Evolutionary conservation across 2,888 invertebrate species (phyloP).

Genomic region (Dynastes grantii): DNA sequence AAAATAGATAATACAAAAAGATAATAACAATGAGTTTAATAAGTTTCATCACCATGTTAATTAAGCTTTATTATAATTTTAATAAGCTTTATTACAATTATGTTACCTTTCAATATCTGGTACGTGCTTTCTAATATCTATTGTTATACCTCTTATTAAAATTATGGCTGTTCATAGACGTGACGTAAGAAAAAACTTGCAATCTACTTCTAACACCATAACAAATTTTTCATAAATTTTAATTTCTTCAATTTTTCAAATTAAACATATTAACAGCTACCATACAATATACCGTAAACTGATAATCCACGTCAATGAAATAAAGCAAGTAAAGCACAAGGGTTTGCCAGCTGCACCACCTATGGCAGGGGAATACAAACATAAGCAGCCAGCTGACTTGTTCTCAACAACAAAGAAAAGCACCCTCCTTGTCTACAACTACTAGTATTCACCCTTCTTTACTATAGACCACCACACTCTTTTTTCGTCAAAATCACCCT

Average conservation of each 20-base stretch:
- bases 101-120: too few species aligned
- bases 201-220: too few species aligned
- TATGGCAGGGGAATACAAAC: constrained; percentile 55
- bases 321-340: constrained; percentile 50
- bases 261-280: constrained; percentile 6
- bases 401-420: constrained; percentile 69
- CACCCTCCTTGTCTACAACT: constrained; percentile 65
- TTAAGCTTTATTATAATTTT: too few species aligned
- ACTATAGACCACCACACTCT: constrained; percentile 58
- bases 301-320: constrained; percentile 45
- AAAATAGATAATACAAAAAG: too few species aligned
- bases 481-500: constrained; percentile 57
- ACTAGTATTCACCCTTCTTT: constrained; percentile 61
- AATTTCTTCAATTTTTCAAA: not conserved
- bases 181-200: too few species aligned
- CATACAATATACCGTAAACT: not conserved
- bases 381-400: constrained; percentile 69
- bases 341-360: constrained; percentile 62
- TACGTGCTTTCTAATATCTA: too few species aligned
- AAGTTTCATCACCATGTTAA: too few species aligned
- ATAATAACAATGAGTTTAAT: too few species aligned
- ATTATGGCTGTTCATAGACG: too few species aligned
- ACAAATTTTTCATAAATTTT: too few species aligned
- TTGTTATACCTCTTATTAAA: too few species aligned
- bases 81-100: too few species aligned